Percentiles rank a stretch among this genome's conserved stretches.
These are phyloP conservation scores for Mesembrinibis cayennensis DNA, from an alignment of 2,113 vertebrate species.

Conservation along the genomic window DNA sequence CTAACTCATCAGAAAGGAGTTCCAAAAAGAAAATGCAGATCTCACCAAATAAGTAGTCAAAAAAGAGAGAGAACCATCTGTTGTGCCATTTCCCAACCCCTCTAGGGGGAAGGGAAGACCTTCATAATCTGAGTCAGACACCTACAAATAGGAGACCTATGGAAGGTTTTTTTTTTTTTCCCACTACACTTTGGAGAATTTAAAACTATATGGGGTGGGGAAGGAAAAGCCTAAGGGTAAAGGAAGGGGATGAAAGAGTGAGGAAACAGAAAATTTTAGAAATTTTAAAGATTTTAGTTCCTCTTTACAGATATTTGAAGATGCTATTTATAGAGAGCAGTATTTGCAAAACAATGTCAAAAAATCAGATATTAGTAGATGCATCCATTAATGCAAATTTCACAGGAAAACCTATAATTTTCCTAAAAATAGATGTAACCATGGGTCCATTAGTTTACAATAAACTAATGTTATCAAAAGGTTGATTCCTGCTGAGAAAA, in stretches of 20 bases:
- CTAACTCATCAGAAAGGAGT: conserved; percentile 35
- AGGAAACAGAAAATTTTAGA: not conserved
- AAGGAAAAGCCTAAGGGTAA: not conserved
- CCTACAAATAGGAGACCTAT: not conserved
- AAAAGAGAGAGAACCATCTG: conserved; percentile 37
- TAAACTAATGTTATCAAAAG: not conserved
- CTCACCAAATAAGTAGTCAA: conserved; percentile 31
- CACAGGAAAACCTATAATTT: not conserved
- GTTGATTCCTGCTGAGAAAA: not conserved
- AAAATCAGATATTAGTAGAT: not conserved
- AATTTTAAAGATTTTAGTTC: not conserved
- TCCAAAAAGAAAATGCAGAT: conserved; percentile 52
- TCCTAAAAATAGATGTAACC: not conserved
- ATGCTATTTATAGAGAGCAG: not conserved
- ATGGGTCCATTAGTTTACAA: not conserved
- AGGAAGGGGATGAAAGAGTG: not conserved
- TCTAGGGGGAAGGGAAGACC: not conserved
- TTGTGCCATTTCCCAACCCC: not conserved
- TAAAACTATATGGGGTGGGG: not conserved
- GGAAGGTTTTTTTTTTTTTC: not conserved
- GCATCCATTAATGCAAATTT: not conserved
- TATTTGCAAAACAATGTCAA: not conserved
- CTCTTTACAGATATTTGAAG: not conserved
- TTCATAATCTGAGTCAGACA: not conserved
- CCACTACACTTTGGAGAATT: not conserved